phyloP scores from a whole-genome alignment of 2,113 vertebrate species.

The Casuarius casuarius region DNA sequence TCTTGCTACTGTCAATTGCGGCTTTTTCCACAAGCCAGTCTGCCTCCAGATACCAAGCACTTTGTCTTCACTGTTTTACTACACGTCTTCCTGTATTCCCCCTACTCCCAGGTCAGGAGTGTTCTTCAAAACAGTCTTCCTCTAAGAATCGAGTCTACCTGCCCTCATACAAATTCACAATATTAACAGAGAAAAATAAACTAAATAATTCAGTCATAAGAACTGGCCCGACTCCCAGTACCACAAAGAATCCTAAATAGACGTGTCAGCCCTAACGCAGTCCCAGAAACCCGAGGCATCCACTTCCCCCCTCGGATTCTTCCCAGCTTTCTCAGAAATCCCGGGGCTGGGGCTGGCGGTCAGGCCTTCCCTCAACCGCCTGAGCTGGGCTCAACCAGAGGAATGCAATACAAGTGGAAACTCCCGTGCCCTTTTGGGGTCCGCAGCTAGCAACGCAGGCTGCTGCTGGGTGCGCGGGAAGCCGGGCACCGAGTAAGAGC shows the following conservation, averaged over 20 bases:
- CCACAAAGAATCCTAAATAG: not conserved
- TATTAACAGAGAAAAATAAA: not conserved
- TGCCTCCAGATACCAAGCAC: not conserved
- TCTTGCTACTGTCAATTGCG: conserved; percentile 16
- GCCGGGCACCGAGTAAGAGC: fast-evolving
- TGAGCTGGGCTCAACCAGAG: not conserved
- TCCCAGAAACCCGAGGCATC: fast-evolving
- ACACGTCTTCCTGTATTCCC: not conserved
- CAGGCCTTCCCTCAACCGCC: not conserved
- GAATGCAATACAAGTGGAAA: not conserved
- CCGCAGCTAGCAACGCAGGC: fast-evolving
- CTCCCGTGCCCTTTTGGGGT: not conserved
- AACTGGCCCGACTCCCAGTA: not conserved
- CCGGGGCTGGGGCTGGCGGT: not conserved
- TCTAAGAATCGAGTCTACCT: not conserved
- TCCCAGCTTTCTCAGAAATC: not conserved
- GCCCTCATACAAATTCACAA: not conserved
- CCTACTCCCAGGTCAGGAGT: not conserved
- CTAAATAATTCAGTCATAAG: not conserved
- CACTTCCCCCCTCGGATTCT: not conserved
- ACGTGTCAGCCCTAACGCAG: not conserved
- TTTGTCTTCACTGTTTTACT: not conserved
- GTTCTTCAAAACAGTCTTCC: not conserved
- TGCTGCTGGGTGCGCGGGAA: not conserved
- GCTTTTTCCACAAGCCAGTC: not conserved